Evolutionary conservation across 2,888 invertebrate species (phyloP).

Genomic region (Erebia aethiops): DNA sequence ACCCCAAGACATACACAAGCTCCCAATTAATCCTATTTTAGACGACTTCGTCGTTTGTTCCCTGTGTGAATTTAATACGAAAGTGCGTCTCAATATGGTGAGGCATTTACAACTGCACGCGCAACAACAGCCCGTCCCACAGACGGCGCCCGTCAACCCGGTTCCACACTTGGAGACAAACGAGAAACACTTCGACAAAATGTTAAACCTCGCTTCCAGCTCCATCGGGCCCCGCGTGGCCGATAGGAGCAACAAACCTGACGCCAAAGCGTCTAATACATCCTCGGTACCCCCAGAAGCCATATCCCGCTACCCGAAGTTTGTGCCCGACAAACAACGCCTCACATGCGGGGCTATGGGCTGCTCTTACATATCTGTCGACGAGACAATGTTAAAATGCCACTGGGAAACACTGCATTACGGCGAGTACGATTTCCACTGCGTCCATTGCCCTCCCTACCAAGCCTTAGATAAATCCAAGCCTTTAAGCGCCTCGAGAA

Average conservation of each 20-base stretch:
- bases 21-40: constrained; percentile 87
- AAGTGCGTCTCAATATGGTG: constrained; percentile 88
- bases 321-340: constrained; percentile 81
- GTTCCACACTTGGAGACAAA: constrained; percentile 90
- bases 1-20: constrained; percentile 84
- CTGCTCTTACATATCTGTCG: constrained; percentile 88
- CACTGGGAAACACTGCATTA: constrained; percentile 89
- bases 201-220: constrained; percentile 92
- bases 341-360: constrained; percentile 88
- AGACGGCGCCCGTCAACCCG: constrained; percentile 90
- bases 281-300: constrained; percentile 50
- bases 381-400: constrained; percentile 87
- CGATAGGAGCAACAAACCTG: constrained; percentile 48
- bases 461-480: constrained; percentile 73
- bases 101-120: constrained; percentile 87
- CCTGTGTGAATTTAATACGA: constrained; percentile 86
- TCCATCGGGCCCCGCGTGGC: constrained; percentile 63
- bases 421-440: constrained; percentile 83
- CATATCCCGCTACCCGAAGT: constrained; percentile 67
- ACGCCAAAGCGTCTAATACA: constrained; percentile 36
- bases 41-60: constrained; percentile 84
- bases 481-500: constrained; percentile 82
- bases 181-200: constrained; percentile 92
- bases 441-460: constrained; percentile 87
- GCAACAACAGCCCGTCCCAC: constrained; percentile 84